Conservation (phyloP, 1,140 invertebrate genomes). For the Bombus balteatus region DNA sequence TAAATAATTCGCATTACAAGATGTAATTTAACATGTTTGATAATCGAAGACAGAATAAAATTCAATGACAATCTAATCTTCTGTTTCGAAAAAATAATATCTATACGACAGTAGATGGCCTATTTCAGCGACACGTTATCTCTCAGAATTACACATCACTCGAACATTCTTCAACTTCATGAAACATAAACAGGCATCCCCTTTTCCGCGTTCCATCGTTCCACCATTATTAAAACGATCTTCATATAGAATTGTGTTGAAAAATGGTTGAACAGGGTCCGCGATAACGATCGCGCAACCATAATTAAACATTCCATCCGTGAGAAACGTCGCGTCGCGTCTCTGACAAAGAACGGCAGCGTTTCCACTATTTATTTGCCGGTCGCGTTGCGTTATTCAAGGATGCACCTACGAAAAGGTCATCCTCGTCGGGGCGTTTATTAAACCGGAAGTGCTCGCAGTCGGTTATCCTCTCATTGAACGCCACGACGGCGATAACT, state of each 20-base stretch:
- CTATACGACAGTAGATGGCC: no score
- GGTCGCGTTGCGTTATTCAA: constrained; percentile 12
- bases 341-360: not conserved
- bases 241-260: not conserved
- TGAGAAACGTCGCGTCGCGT: constrained; percentile 7
- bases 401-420: constrained; percentile 23
- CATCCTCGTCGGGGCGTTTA: constrained; percentile 50
- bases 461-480: constrained; percentile 64
- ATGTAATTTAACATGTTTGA: no score
- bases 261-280: not conserved
- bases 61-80: not conserved
- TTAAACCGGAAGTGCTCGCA: constrained; percentile 63
- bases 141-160: not conserved
- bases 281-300: not conserved
- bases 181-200: not conserved
- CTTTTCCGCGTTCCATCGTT: not conserved
- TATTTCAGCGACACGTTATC: not conserved
- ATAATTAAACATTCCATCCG: not conserved
- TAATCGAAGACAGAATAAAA: no score
- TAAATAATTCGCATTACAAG: not conserved
- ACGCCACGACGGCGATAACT: constrained; percentile 63
- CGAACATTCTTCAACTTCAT: not conserved
- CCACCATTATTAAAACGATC: not conserved
- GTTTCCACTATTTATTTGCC: not conserved
- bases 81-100: no score